phyloP scores from a whole-genome alignment of 2,888 invertebrate species.

The Diachrysia chrysitis region DNA sequence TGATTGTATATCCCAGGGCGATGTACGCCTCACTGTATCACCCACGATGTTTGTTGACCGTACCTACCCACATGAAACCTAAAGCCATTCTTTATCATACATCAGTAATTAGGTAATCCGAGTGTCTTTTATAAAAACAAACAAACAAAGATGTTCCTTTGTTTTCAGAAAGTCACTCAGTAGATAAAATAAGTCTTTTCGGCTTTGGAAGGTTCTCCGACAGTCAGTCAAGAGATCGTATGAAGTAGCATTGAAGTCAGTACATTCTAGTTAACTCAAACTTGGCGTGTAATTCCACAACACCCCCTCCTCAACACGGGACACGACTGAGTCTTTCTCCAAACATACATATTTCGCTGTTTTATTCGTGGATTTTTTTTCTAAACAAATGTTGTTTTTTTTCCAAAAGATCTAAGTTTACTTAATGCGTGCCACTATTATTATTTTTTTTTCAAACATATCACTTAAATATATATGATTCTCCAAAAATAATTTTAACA shows the following conservation, averaged over 20 bases:
- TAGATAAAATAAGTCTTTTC: slow-evolving; percentile 3
- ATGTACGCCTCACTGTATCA: slow-evolving; percentile 10
- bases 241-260: slow-evolving; percentile 15
- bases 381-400: no score
- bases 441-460: no score
- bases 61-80: slow-evolving; percentile 16
- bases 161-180: slow-evolving; percentile 13
- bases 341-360: no score
- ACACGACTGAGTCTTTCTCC: no score
- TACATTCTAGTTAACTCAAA: background rate
- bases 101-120: slow-evolving; percentile 15
- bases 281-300: background rate
- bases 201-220: background rate
- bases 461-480: no score
- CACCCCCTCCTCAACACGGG: no score
- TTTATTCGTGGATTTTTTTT: no score
- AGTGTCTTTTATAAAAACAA: slow-evolving; percentile 15
- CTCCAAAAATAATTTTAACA: no score
- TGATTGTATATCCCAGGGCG: slow-evolving; percentile 12
- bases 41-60: slow-evolving; percentile 19
- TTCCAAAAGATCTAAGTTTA: no score
- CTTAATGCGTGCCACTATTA: no score
- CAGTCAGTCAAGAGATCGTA: slow-evolving; percentile 14
- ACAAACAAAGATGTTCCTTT: slow-evolving; percentile 10
- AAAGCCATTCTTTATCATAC: slow-evolving; percentile 21